A percentile compares a stretch with the other conserved stretches of the same genome.
phyloP scores from a whole-genome alignment of 2,888 invertebrate species.

The Oligia latruncula region DNA sequence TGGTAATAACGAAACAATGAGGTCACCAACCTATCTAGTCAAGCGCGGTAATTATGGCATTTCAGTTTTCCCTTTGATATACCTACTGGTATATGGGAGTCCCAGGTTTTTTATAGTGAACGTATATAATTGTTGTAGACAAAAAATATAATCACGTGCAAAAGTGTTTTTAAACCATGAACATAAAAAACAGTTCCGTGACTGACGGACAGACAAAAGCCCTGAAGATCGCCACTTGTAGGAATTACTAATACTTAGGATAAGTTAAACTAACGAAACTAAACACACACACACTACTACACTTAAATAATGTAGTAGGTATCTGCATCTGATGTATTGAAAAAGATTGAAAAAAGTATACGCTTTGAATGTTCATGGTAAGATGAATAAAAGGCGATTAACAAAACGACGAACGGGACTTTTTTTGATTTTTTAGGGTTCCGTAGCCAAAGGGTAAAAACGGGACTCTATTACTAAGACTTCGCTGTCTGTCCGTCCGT shows the following conservation, averaged over 20 bases:
- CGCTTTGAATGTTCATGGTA: too few relatives aligned
- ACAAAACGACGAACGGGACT: too few relatives aligned
- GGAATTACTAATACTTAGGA: neutral
- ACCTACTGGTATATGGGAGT: neutral
- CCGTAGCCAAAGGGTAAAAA: too few relatives aligned
- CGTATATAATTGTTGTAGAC: neutral
- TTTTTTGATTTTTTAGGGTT: too few relatives aligned
- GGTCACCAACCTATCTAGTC: neutral
- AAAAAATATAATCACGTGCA: neutral
- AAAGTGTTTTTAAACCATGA: neutral
- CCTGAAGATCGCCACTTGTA: neutral
- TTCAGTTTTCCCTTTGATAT: neutral
- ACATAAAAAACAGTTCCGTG: slow-evolving; percentile 19
- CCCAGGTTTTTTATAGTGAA: slow-evolving; percentile 7
- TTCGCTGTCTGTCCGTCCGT: too few relatives aligned
- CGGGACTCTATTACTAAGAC: too few relatives aligned
- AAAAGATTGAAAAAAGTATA: too few relatives aligned
- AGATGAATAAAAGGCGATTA: too few relatives aligned
- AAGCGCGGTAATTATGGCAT: neutral
- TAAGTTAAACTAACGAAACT: neutral
- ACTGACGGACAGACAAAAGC: neutral
- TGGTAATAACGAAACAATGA: neutral
- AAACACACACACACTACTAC: neutral
- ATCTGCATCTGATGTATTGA: too few relatives aligned
- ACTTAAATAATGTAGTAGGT: too few relatives aligned